phyloP scores from a whole-genome alignment of 2,888 invertebrate genomes.

The Lasioglossum morio region DNA sequence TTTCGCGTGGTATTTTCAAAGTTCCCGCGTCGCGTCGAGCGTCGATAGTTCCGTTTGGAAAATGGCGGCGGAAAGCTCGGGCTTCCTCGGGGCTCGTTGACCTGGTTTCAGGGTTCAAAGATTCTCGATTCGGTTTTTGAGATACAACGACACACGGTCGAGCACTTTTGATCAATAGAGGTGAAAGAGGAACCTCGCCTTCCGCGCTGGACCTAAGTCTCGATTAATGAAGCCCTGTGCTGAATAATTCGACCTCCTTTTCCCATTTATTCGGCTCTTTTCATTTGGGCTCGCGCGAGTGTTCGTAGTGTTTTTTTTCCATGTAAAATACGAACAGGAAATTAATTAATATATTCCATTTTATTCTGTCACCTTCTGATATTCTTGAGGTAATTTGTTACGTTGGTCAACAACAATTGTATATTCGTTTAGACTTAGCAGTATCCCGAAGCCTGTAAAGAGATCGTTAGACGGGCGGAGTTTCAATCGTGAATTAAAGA shows the following conservation, averaged over 20 bases:
- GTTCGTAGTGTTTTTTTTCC: too few species aligned
- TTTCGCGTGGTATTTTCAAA: background rate
- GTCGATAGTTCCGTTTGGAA: background rate
- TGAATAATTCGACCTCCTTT: background rate
- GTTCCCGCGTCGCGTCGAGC: background rate
- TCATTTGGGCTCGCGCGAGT: background rate
- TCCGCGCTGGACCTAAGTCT: background rate
- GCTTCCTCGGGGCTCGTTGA: conserved; percentile 3
- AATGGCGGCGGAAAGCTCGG: background rate
- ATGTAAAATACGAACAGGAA: too few species aligned
- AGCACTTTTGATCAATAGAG: conserved; percentile 6
- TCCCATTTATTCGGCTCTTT: background rate
- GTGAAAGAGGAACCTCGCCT: background rate
- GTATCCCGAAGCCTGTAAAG: background rate
- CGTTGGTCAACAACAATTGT: too few species aligned
- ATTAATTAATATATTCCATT: too few species aligned
- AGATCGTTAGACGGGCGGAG: background rate
- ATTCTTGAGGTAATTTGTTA: too few species aligned
- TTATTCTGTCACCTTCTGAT: too few species aligned
- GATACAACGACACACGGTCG: background rate
- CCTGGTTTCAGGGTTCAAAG: background rate
- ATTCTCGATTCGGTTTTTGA: background rate
- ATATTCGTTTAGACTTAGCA: background rate
- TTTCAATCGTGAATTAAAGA: background rate
- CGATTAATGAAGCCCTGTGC: background rate